Percentiles rank a stretch among this genome's conserved stretches.
phyloP scores from a whole-genome alignment of 1,140 invertebrate genomes.

The Rhopalosiphum maidis region DNA sequence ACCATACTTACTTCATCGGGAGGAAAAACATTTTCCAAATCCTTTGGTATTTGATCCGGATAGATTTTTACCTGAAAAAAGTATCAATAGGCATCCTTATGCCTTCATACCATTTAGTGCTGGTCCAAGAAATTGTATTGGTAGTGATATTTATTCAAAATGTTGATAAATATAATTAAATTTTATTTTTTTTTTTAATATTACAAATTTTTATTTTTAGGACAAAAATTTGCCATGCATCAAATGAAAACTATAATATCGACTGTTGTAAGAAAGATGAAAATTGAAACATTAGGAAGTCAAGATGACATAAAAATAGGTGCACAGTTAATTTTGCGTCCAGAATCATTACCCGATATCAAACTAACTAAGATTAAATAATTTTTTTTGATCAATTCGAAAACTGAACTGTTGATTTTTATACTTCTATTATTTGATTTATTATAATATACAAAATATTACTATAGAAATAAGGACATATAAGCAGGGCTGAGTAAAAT shows the following conservation, averaged over 20 bases:
- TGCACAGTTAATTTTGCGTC: conserved; percentile 47
- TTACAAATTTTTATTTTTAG: conserved; percentile 63
- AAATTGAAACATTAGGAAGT: conserved; percentile 50
- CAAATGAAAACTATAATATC: conserved; percentile 56
- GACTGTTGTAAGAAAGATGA: conserved; percentile 44
- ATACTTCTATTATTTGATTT: not conserved
- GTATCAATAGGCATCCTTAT: conserved; percentile 62
- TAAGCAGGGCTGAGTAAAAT: not conserved
- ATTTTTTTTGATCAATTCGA: not conserved
- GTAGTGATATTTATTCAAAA: conserved; percentile 58
- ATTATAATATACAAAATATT: not conserved
- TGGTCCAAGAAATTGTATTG: conserved; percentile 67
- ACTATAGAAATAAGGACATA: not conserved
- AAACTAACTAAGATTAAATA: conserved; percentile 34
- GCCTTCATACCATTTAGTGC: conserved; percentile 68
- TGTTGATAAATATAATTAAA: not conserved
- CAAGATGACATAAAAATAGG: conserved; percentile 33
- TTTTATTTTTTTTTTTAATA: not conserved
- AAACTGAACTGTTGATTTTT: not conserved
- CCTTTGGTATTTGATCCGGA: conserved; percentile 70
- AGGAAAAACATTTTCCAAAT: conserved; percentile 67
- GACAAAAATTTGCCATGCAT: conserved; percentile 59
- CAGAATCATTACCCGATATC: conserved; percentile 46
- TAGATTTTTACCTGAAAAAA: conserved; percentile 68
- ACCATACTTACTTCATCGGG: conserved; percentile 67